Base-by-base conservation (phyloP, 2,888 invertebrate species). In the Drosophila mayaguana region DNA sequence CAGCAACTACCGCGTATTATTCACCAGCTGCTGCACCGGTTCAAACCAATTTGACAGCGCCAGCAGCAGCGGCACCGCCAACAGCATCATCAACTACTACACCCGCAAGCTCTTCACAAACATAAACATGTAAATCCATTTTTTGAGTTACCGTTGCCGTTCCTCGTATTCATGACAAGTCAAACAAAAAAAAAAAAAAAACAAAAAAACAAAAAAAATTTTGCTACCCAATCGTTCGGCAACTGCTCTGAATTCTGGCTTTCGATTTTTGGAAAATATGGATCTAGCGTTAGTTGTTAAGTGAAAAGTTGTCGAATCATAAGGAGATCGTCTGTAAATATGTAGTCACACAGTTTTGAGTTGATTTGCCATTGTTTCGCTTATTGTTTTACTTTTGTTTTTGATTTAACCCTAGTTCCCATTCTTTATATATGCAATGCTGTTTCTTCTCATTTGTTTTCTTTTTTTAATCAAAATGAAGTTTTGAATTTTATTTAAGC, bases 261-360 rank as follows among this genome's bases (percentile, higher is more conserved):
- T 28, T 81, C 48, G 54, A 67, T 75, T 63, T 68, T 48, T 20
- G 16, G 48, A 75, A 73, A 68, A 73, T 59, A 53, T 69, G 54
- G 61, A 68, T 66, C 59, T 83, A 67, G 64, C 66, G 65, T 74
- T 83, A 80, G 74, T 67, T 71, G 59, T 74, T 78, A 83, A 79
- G 81, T 64, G 51, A 57, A 81, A 81, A 72, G 76, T 84, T 81
- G 81, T 83, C 75, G 75, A 80, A 74, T 75, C 65, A 59, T 70
- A 55, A 57, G 71, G 77, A 78, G 56, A 75, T 77, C 75, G 81
- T 85, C 88, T 86, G 90, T 86, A 89, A 81, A 89, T 86, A 83
- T 88, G 80, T 83, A 86, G 90, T 86, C 90, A 86, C 81, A 84
- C 78, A 71, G 69, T 75, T 83, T 75, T 81, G 74, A 83, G 75